Conservation (phyloP, 2,888 invertebrate species). For the Drosophila monieri region DNA sequence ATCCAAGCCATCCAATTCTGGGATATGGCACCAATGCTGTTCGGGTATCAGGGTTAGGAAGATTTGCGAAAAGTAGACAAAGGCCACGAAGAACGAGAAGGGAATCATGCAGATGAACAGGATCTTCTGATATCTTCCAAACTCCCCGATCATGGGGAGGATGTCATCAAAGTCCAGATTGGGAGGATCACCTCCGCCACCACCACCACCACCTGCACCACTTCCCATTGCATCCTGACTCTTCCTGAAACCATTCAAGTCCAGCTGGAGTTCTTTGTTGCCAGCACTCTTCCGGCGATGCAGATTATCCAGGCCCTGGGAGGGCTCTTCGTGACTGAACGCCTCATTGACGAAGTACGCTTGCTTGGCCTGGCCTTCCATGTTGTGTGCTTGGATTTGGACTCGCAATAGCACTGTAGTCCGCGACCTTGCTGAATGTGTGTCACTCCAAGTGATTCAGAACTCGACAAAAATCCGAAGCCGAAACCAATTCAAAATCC, state of each 20-base stretch:
- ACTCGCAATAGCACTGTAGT: slow-evolving; percentile 28
- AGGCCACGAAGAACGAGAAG: slow-evolving; percentile 94
- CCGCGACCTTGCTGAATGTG: slow-evolving; percentile 54
- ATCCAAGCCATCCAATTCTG: slow-evolving; percentile 86
- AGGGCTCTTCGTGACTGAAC: slow-evolving; percentile 63
- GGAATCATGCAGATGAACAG: slow-evolving; percentile 94
- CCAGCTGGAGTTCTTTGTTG: slow-evolving; percentile 72
- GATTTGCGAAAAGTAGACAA: slow-evolving; percentile 95
- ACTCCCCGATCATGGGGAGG: slow-evolving; percentile 92
- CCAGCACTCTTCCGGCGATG: slow-evolving; percentile 80
- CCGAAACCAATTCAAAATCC: slow-evolving; percentile 22
- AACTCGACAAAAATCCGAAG: slow-evolving; percentile 59
- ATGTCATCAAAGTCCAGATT: slow-evolving; percentile 92
- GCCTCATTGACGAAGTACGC: slow-evolving; percentile 77
- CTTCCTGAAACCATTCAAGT: slow-evolving; percentile 47
- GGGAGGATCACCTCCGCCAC: slow-evolving; percentile 38
- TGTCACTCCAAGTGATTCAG: slow-evolving; percentile 38
- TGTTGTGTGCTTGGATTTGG: slow-evolving; percentile 31
- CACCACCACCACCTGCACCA: slow-evolving; percentile 5
- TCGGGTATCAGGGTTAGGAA: slow-evolving; percentile 93
- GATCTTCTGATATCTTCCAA: slow-evolving; percentile 92
- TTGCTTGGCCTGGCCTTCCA: slow-evolving; percentile 74
- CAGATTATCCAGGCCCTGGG: slow-evolving; percentile 51
- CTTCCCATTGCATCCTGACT: slow-evolving; percentile 24
- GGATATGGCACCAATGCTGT: slow-evolving; percentile 92